Conservation (phyloP, 1,140 invertebrate species). For the Proctacanthus coquilletti region DNA sequence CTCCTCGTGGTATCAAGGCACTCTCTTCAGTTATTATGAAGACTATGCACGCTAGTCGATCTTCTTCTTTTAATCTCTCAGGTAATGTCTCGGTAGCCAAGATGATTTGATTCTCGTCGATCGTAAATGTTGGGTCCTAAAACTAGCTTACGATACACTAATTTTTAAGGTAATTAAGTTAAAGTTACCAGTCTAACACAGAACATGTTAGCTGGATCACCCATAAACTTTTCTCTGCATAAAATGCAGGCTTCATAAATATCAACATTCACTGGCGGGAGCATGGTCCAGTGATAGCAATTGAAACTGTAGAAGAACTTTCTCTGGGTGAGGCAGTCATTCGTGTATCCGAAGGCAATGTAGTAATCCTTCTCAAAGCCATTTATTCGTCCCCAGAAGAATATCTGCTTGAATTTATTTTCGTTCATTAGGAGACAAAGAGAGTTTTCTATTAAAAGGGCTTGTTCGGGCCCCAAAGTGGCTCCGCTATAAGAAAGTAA, state of each 20-base stretch:
- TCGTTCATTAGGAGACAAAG: slow-evolving; percentile 52
- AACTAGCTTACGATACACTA: not conserved
- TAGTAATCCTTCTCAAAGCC: slow-evolving; percentile 53
- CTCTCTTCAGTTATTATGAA: slow-evolving; percentile 51
- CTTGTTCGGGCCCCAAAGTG: slow-evolving; percentile 45
- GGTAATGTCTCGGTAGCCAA: slow-evolving; percentile 31
- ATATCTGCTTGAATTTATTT: slow-evolving; percentile 55
- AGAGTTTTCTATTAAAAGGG: slow-evolving; percentile 49
- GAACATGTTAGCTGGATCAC: slow-evolving; percentile 36
- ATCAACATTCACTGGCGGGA: slow-evolving; percentile 42
- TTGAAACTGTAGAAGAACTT: slow-evolving; percentile 56
- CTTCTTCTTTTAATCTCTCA: slow-evolving; percentile 54
- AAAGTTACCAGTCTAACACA: slow-evolving; percentile 29
- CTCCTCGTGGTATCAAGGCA: slow-evolving; percentile 52
- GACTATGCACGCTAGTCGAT: slow-evolving; percentile 49
- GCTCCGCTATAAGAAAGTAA: slow-evolving; percentile 35
- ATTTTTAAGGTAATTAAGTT: not conserved
- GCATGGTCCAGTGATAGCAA: slow-evolving; percentile 47
- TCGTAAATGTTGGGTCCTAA: slow-evolving; percentile 25
- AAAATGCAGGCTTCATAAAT: slow-evolving; percentile 41
- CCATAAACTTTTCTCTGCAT: slow-evolving; percentile 34
- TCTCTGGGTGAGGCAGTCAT: slow-evolving; percentile 44
- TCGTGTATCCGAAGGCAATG: slow-evolving; percentile 51
- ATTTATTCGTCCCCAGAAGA: slow-evolving; percentile 58
- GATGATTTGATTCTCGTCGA: slow-evolving; percentile 31